These are phyloP conservation scores for Thalassoma bifasciatum DNA, from an alignment of 2,113 vertebrate species.

Conservation along the genomic window DNA sequence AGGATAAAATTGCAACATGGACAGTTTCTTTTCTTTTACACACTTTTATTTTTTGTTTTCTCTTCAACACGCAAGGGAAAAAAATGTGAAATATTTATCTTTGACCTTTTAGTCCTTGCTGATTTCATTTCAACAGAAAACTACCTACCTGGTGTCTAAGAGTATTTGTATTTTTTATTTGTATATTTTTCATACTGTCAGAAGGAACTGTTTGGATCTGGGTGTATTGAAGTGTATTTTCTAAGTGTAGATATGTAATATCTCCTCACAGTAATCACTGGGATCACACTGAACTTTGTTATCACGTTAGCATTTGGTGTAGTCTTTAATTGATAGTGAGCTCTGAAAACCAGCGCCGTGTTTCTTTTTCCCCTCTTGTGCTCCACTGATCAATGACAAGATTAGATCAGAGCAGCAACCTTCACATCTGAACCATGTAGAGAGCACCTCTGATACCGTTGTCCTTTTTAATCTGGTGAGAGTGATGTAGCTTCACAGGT, in stretches of 20 bases:
- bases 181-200: constrained; percentile 83
- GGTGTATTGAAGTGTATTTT: constrained; percentile 77
- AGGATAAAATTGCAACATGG: constrained; percentile 73
- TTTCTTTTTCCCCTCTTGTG: constrained; percentile 47
- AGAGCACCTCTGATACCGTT: constrained; percentile 1
- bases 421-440: not conserved
- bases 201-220: constrained; percentile 75
- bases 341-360: constrained; percentile 23
- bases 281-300: constrained; percentile 68
- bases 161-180: constrained; percentile 84
- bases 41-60: constrained; percentile 53
- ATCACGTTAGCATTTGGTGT: constrained; percentile 53
- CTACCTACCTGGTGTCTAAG: constrained; percentile 81
- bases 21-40: constrained; percentile 58
- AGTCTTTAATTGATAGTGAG: constrained; percentile 44
- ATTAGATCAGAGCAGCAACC: constrained; percentile 15
- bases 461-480: constrained; percentile 1
- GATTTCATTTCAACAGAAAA: constrained; percentile 83
- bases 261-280: constrained; percentile 71
- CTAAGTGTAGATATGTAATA: constrained; percentile 77
- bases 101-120: constrained; percentile 78
- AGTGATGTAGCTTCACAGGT: constrained; percentile 8
- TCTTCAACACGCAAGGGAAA: constrained; percentile 66
- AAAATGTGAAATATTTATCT: constrained; percentile 86
- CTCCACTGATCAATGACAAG: constrained; percentile 20